phyloP scores from a whole-genome alignment of 2,888 invertebrate species.

The Pseudanteris insignis region DNA sequence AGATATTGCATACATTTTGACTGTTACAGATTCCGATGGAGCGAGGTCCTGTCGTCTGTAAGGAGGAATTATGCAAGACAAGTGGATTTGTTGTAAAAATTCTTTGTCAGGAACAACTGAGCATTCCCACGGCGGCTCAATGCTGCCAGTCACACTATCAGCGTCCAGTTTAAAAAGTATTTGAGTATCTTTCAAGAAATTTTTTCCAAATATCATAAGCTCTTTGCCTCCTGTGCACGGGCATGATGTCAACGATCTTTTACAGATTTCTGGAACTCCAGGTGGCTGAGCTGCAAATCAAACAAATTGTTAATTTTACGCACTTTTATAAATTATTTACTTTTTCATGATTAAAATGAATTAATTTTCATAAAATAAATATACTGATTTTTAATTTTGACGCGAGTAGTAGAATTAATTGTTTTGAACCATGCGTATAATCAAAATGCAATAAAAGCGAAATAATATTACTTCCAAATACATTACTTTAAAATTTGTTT shows the following conservation, averaged over 20 bases:
- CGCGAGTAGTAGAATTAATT: too few species aligned
- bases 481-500: too few species aligned
- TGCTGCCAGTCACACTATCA: conserved; percentile 68
- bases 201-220: conserved; percentile 88
- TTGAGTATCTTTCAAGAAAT: conserved; percentile 89
- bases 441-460: too few species aligned
- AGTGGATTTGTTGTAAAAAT: conserved; percentile 87
- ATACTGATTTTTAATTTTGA: neutral
- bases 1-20: conserved; percentile 82
- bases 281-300: conserved; percentile 94
- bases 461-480: too few species aligned
- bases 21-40: conserved; percentile 74
- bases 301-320: too few species aligned
- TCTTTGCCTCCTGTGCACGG: conserved; percentile 84
- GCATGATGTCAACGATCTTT: conserved; percentile 84
- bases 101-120: conserved; percentile 88
- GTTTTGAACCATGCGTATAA: too few species aligned
- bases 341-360: too few species aligned
- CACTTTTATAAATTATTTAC: too few species aligned
- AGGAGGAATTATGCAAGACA: conserved; percentile 86
- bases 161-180: conserved; percentile 77
- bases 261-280: conserved; percentile 90
- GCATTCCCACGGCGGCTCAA: conserved; percentile 77
- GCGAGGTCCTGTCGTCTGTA: conserved; percentile 75
- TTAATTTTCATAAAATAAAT: too few species aligned